A percentile compares a stretch with the other conserved stretches of the same genome.
Conservation (phyloP, 2,888 invertebrate genomes). For the Drosophila maculinotata region DNA sequence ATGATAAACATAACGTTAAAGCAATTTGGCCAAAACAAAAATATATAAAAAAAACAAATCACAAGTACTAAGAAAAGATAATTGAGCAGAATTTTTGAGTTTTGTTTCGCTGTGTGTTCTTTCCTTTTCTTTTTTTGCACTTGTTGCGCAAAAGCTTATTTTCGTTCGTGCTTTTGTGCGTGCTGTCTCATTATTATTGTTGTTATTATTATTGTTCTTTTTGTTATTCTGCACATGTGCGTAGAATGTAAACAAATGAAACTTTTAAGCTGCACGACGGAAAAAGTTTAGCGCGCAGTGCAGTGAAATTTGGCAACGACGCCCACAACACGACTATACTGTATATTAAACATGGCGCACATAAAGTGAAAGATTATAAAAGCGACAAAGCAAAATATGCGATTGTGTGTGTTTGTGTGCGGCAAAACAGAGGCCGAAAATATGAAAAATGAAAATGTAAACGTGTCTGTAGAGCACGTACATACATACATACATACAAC, state of each 20-base stretch:
- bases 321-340: not conserved
- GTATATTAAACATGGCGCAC: slow-evolving; percentile 48
- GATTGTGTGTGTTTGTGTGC: slow-evolving; percentile 21
- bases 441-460: slow-evolving; percentile 81
- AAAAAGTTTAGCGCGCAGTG: slow-evolving; percentile 48
- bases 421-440: slow-evolving; percentile 60
- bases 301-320: not conserved
- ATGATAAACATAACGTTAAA: slow-evolving; percentile 26
- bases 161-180: slow-evolving; percentile 38
- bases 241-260: slow-evolving; percentile 79
- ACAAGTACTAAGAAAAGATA: slow-evolving; percentile 38
- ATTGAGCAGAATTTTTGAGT: slow-evolving; percentile 32
- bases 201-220: slow-evolving; percentile 53
- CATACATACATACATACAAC: slow-evolving; percentile 25
- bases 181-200: slow-evolving; percentile 52
- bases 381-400: slow-evolving; percentile 49
- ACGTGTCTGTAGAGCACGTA: slow-evolving; percentile 76
- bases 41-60: slow-evolving; percentile 35
- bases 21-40: slow-evolving; percentile 23
- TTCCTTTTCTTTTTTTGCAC: slow-evolving; percentile 55
- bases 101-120: slow-evolving; percentile 29
- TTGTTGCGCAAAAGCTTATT: slow-evolving; percentile 72
- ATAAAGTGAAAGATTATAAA: slow-evolving; percentile 62
- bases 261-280: slow-evolving; percentile 68
- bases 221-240: slow-evolving; percentile 79